These are phyloP conservation scores for Smutsia temminckii DNA, from an alignment of 2,797 vertebrate species.

Conservation along the genomic window DNA sequence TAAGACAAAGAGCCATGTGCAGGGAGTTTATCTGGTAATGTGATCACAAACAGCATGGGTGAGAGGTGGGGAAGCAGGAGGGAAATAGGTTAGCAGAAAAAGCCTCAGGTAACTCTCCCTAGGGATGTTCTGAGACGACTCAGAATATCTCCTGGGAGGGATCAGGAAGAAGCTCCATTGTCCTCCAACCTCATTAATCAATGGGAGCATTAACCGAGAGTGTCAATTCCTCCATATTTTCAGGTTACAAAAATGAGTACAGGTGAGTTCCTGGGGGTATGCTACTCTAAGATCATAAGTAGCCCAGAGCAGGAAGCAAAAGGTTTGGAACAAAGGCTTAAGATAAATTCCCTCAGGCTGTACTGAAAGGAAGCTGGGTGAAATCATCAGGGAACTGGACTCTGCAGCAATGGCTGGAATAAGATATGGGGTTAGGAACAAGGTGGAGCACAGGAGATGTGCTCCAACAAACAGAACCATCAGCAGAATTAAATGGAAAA, in stretches of 20 bases:
- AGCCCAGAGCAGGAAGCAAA: neutral
- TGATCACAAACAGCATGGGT: neutral
- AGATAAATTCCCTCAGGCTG: neutral
- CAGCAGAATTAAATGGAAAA: neutral
- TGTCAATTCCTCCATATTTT: neutral
- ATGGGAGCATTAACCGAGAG: neutral
- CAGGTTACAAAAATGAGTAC: neutral
- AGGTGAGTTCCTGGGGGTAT: neutral
- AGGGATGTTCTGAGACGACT: neutral
- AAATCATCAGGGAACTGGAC: neutral
- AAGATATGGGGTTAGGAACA: neutral
- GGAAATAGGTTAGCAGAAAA: neutral
- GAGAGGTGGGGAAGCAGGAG: neutral
- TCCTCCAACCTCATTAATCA: neutral
- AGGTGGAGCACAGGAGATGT: neutral
- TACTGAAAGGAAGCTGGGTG: neutral
- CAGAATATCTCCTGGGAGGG: neutral
- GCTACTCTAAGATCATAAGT: no score
- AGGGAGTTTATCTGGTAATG: neutral
- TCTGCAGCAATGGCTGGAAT: neutral
- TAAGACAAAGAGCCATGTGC: conserved; percentile 11
- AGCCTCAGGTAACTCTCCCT: neutral
- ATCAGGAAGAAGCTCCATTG: neutral
- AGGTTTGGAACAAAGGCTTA: neutral
- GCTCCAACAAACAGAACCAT: neutral